These are phyloP conservation scores for Acanthoscelides obtectus DNA, from an alignment of 2,888 invertebrate genomes.

Conservation along the genomic window DNA sequence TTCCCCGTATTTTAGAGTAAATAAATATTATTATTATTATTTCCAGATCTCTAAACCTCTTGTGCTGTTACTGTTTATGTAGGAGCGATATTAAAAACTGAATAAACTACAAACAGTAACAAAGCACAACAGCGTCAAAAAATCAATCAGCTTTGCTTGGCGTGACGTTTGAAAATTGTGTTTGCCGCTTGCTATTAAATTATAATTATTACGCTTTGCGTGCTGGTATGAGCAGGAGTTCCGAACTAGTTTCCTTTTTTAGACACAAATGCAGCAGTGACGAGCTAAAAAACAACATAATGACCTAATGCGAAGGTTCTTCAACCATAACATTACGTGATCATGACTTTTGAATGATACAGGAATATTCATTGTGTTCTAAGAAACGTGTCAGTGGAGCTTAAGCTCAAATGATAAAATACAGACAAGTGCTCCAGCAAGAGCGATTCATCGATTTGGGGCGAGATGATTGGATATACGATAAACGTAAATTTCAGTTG, in stretches of 20 bases:
- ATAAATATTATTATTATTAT: too few species aligned
- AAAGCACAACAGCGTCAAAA: not conserved
- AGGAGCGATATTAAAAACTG: not conserved
- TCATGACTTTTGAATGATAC: too few species aligned
- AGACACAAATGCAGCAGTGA: not conserved
- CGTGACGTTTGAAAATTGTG: not conserved
- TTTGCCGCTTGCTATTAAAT: not conserved
- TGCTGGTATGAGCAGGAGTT: not conserved
- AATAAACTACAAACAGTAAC: not conserved
- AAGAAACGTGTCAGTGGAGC: too few species aligned
- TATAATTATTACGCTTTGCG: not conserved
- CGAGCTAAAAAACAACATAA: not conserved
- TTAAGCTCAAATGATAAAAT: too few species aligned
- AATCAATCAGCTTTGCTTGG: not conserved
- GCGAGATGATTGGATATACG: too few species aligned
- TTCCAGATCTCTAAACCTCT: too few species aligned
- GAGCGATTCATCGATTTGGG: too few species aligned
- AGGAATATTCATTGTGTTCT: too few species aligned
- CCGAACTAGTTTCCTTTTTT: not conserved
- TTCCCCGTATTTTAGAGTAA: too few species aligned
- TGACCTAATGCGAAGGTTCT: not conserved
- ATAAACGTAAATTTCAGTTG: too few species aligned
- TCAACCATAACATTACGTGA: not conserved
- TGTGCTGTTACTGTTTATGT: too few species aligned
- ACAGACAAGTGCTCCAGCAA: too few species aligned